phyloP scores from a whole-genome alignment of 2,888 invertebrate genomes.

The Cephus pulcher region DNA sequence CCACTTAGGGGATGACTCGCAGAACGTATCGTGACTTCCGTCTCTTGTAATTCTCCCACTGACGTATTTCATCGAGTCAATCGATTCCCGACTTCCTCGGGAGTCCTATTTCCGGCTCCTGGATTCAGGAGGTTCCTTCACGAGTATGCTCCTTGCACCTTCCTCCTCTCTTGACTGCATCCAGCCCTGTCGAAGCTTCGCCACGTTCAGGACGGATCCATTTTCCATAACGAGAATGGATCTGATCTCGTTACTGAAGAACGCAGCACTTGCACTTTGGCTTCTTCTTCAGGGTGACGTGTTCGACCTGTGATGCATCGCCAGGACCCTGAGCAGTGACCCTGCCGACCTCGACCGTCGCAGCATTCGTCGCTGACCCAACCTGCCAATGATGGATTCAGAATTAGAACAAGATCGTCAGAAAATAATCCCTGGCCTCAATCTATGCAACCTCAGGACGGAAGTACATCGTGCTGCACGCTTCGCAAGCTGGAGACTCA shows the following conservation, averaged over 20 bases:
- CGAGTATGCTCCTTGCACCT: conserved; percentile 16
- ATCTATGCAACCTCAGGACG: no score
- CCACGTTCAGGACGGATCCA: no score
- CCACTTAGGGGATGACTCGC: no score
- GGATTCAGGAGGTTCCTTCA: conserved; percentile 13
- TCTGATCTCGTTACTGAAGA: conserved; percentile 77
- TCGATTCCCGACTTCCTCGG: neutral
- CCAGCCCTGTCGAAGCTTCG: neutral
- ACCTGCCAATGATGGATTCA: conserved; percentile 33
- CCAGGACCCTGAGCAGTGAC: conserved; percentile 80
- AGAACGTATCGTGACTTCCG: no score
- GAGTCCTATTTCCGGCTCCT: neutral
- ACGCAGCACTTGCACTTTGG: conserved; percentile 96
- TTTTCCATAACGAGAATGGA: no score
- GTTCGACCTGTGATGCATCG: conserved; percentile 84
- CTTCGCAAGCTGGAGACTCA: no score
- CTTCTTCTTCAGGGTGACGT: conserved; percentile 94
- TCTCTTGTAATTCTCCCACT: no score
- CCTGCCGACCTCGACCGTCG: conserved; percentile 77
- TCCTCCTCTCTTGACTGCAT: neutral
- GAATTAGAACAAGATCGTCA: no score
- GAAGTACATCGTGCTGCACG: no score
- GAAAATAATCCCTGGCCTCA: no score
- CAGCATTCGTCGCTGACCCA: conserved; percentile 61
- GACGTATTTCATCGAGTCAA: neutral